A percentile compares a stretch with the other conserved stretches of the same genome.
phyloP scores from a whole-genome alignment of 2,888 invertebrate species.

The Aleiodes alternator region DNA sequence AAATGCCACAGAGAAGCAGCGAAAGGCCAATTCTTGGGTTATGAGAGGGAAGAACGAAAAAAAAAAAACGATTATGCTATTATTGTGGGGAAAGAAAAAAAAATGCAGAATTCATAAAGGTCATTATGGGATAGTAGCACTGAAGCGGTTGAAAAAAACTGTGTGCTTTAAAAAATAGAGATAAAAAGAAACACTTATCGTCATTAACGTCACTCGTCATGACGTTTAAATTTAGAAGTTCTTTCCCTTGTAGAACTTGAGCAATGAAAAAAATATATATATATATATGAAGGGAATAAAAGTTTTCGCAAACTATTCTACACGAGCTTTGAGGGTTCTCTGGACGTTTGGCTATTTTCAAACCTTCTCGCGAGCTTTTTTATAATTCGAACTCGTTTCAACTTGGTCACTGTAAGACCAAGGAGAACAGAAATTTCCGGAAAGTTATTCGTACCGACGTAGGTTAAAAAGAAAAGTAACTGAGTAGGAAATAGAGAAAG shows the following conservation, averaged over 20 bases:
- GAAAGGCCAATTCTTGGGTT: conserved; percentile 9
- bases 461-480: conserved; percentile 15
- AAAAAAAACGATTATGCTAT: conserved; percentile 1
- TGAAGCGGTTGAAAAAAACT: conserved; percentile 3
- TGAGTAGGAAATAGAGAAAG: background rate
- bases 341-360: conserved; percentile 2
- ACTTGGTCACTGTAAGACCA: conserved; percentile 43
- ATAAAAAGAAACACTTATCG: conserved; percentile 44
- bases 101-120: conserved; percentile 33
- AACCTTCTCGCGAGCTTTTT: conserved; percentile 17
- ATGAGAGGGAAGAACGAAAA: background rate
- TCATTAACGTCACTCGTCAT: conserved; percentile 47
- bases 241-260: background rate
- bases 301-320: conserved; percentile 12
- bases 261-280: background rate
- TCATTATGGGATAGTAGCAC: conserved; percentile 39
- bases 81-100: conserved; percentile 14
- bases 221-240: conserved; percentile 44
- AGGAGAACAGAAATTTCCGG: conserved; percentile 35
- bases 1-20: conserved; percentile 12
- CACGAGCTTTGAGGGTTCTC: conserved; percentile 1
- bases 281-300: background rate
- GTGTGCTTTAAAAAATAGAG: conserved; percentile 11
- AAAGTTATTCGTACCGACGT: conserved; percentile 40
- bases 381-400: conserved; percentile 47